Evolutionary conservation across 1,140 invertebrate genomes (phyloP).

Genomic region (Macrocentrus cingulum): DNA sequence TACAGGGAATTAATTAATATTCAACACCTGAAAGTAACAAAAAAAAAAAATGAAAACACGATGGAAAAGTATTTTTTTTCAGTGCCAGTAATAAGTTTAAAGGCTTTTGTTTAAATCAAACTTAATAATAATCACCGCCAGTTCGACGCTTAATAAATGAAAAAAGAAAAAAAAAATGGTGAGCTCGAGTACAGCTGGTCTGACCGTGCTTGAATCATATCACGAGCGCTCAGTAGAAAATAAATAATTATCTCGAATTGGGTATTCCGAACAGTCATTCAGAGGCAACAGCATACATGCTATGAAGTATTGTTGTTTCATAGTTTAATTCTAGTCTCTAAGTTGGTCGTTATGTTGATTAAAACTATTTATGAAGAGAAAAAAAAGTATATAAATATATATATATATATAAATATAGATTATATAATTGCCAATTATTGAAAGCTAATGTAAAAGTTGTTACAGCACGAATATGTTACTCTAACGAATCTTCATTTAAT

Average conservation of each 20-base stretch:
- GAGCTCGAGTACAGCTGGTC: slow-evolving; percentile 57
- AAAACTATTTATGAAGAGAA: slow-evolving; percentile 25
- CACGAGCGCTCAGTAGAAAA: slow-evolving; percentile 20
- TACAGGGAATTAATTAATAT: too few relatives aligned
- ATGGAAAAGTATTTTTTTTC: background rate
- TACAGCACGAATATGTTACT: slow-evolving; percentile 39
- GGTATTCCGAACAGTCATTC: slow-evolving; percentile 4
- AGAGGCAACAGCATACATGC: slow-evolving; percentile 17
- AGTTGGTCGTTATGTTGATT: slow-evolving; percentile 30
- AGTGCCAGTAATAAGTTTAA: too few relatives aligned
- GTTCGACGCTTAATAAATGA: slow-evolving; percentile 25
- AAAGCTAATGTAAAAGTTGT: slow-evolving; percentile 22
- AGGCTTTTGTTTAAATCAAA: slow-evolving; percentile 29
- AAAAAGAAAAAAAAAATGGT: slow-evolving; percentile 40
- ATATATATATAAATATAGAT: too few relatives aligned
- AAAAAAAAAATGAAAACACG: background rate
- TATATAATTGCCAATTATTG: slow-evolving; percentile 31
- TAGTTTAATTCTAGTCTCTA: slow-evolving; percentile 31
- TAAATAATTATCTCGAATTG: slow-evolving; percentile 23
- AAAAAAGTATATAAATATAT: slow-evolving; percentile 11
- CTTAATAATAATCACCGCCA: slow-evolving; percentile 24
- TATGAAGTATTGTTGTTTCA: slow-evolving; percentile 26
- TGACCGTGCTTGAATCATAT: slow-evolving; percentile 42
- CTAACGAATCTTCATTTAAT: slow-evolving; percentile 1
- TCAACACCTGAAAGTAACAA: too few relatives aligned